Percentiles rank a stretch among this genome's conserved stretches.
These are phyloP conservation scores for Philopedon plagiatum DNA, from an alignment of 2,888 invertebrate genomes.

Conservation along the genomic window DNA sequence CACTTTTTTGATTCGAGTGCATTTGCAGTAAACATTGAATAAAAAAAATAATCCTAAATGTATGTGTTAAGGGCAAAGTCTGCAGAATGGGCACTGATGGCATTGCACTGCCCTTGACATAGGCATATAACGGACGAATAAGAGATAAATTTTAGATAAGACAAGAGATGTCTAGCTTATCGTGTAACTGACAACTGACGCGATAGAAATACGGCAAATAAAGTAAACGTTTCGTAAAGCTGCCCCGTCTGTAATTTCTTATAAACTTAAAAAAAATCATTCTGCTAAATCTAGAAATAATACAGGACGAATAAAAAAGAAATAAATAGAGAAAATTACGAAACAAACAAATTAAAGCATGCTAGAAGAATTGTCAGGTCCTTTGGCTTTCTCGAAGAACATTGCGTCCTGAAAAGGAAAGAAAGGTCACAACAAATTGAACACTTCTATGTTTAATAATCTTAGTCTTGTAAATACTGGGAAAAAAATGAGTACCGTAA, in stretches of 20 bases:
- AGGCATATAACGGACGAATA: too few species aligned
- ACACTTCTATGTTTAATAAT: too few species aligned
- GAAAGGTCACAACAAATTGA: background rate
- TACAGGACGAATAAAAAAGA: background rate
- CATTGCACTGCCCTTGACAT: too few species aligned
- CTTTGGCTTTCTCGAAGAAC: conserved; percentile 57
- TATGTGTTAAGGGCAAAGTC: too few species aligned
- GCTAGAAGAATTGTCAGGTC: conserved; percentile 14
- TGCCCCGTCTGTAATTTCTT: background rate
- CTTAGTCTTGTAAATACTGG: too few species aligned
- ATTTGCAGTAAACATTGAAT: too few species aligned
- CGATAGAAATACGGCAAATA: background rate
- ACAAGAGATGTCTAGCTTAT: too few species aligned
- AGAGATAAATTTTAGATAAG: too few species aligned
- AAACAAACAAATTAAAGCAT: conserved; percentile 10
- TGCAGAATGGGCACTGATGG: too few species aligned
- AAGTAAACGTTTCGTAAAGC: background rate
- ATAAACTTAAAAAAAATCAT: background rate
- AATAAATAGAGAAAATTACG: background rate
- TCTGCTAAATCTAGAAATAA: background rate
- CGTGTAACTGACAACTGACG: too few species aligned
- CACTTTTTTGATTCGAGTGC: too few species aligned
- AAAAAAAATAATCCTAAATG: too few species aligned
- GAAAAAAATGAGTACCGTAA: background rate
- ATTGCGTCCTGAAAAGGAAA: conserved; percentile 56